Conservation (phyloP, 2,797 vertebrate species). For the Gallirallus australis region DNA sequence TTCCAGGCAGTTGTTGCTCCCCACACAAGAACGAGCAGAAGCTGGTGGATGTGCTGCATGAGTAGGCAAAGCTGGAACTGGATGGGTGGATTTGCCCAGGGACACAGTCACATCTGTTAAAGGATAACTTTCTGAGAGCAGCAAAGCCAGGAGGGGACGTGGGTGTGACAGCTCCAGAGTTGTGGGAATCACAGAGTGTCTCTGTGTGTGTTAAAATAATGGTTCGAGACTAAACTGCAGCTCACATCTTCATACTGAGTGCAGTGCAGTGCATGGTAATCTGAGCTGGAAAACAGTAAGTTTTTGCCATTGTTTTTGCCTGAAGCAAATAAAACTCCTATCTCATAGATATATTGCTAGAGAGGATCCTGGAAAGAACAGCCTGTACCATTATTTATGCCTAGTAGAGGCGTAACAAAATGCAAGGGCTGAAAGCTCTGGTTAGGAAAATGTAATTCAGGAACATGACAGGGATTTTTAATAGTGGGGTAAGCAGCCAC, state of each 20-base stretch:
- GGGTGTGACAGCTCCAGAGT: fast-evolving
- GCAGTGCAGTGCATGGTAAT: not conserved
- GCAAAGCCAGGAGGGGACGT: not conserved
- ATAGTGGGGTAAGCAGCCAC: not conserved
- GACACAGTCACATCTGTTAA: not conserved
- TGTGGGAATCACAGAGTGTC: not conserved
- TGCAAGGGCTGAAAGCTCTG: not conserved
- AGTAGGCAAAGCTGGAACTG: not conserved
- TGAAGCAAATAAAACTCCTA: not conserved
- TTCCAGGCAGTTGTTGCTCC: not conserved
- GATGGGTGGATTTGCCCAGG: not conserved
- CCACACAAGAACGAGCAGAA: not conserved
- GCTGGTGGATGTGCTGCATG: not conserved
- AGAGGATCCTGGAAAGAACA: constrained; percentile 3
- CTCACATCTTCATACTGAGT: fast-evolving
- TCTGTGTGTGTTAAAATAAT: not conserved
- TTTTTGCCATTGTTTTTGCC: not conserved
- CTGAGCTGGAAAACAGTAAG: not conserved
- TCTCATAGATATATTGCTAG: not conserved
- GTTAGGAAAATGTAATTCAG: not conserved
- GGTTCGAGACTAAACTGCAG: not conserved
- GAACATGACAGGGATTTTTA: not conserved
- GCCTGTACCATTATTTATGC: not conserved
- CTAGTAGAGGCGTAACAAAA: not conserved
- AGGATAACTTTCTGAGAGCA: not conserved